phyloP scores from a whole-genome alignment of 2,113 vertebrate species.

The Crotalus helleri region DNA sequence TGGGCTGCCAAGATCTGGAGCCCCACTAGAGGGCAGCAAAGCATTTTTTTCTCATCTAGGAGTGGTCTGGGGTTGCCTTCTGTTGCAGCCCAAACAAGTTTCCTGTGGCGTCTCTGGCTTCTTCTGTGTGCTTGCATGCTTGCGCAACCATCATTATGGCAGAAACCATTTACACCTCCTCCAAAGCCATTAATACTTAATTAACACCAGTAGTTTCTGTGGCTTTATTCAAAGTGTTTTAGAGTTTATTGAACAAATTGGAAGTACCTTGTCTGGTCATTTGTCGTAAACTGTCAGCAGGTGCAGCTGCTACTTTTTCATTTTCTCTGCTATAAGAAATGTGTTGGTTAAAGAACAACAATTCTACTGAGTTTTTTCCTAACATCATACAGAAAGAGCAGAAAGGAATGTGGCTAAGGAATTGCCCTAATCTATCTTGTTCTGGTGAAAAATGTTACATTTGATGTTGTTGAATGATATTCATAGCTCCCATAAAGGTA shows the following conservation, averaged over 20 bases:
- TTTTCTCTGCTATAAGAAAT: slow-evolving; percentile 16
- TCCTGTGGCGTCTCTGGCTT: not conserved
- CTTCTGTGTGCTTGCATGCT: not conserved
- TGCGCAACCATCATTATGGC: slow-evolving; percentile 6
- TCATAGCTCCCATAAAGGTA: not conserved
- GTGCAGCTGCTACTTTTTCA: slow-evolving; percentile 16
- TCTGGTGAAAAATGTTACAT: not conserved
- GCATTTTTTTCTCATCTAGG: not conserved
- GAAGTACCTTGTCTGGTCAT: slow-evolving; percentile 25
- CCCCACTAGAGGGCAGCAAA: not conserved
- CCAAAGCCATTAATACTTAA: slow-evolving; percentile 33
- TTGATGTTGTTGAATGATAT: not conserved
- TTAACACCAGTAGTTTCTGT: slow-evolving; percentile 27
- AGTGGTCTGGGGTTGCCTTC: not conserved
- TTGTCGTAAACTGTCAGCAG: slow-evolving; percentile 9
- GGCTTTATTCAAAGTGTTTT: slow-evolving; percentile 27
- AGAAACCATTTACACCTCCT: slow-evolving; percentile 29
- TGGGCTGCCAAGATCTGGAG: not conserved
- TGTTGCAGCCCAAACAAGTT: not conserved
- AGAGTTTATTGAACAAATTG: slow-evolving; percentile 33
- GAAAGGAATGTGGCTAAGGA: not conserved
- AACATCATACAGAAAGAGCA: not conserved
- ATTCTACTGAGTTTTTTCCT: not conserved
- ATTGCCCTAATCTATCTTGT: not conserved
- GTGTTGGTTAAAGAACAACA: slow-evolving; percentile 9